Conservation (phyloP, 2,888 invertebrate genomes). For the Lypha dubia region DNA sequence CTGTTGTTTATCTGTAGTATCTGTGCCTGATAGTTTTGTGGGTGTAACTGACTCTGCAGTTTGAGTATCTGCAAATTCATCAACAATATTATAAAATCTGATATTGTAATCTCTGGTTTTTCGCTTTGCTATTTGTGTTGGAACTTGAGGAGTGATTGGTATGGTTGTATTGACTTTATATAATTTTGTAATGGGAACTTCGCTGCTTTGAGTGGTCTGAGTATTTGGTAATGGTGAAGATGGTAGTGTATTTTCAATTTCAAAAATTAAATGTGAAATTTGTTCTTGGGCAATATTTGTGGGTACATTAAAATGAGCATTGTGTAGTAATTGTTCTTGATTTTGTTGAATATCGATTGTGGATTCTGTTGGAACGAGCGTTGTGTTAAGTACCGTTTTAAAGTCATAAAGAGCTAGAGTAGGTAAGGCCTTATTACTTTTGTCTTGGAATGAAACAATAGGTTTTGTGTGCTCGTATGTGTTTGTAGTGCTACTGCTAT, state of each 20-base stretch:
- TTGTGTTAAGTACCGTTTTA: slow-evolving; percentile 32
- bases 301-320: slow-evolving; percentile 30
- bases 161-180: not conserved
- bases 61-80: slow-evolving; percentile 62
- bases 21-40: slow-evolving; percentile 47
- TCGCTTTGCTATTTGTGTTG: slow-evolving; percentile 11
- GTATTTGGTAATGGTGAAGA: not conserved
- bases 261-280: slow-evolving; percentile 14
- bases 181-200: slow-evolving; percentile 6
- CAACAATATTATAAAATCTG: slow-evolving; percentile 46
- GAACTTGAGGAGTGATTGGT: slow-evolving; percentile 14
- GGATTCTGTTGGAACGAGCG: slow-evolving; percentile 23
- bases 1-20: slow-evolving; percentile 58
- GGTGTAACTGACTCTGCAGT: slow-evolving; percentile 47
- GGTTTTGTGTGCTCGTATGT: slow-evolving; percentile 41
- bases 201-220: not conserved
- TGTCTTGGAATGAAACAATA: not conserved
- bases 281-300: slow-evolving; percentile 41
- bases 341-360: not conserved
- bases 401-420: slow-evolving; percentile 10
- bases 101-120: not conserved
- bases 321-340: slow-evolving; percentile 4
- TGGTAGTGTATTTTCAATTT: slow-evolving; percentile 35
- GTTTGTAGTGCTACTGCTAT: slow-evolving; percentile 33
- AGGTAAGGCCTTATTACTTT: slow-evolving; percentile 4